Base-by-base conservation (phyloP, 2,888 invertebrate genomes). In the Caenorhabditis sp. region DNA sequence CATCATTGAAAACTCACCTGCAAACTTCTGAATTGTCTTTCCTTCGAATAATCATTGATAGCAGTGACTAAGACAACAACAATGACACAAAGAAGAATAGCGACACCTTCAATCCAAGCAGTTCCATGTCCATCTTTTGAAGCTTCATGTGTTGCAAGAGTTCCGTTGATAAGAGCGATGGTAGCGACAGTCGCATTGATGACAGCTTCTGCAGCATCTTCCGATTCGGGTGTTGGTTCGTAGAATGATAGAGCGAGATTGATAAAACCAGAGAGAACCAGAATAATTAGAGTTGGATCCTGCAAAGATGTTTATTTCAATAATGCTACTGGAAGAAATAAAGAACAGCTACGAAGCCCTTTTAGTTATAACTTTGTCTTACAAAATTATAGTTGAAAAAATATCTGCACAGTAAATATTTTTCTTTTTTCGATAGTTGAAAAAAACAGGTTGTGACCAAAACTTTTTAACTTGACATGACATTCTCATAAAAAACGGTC, bases 61-160 rank as follows among this genome's bases (percentile, higher is more conserved):
- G 90, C 90, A 63, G 90, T 90, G 60, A 90, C 90, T 76, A 90
- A 84, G 38, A 91, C 90, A 69, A 90, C 90, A 67, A 91, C 89
- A 53, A 89, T 82, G 54, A 90, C 90, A 77, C 90, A 90, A 38
- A 89, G 54, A 8, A 90, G 84, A 78, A 90, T 90, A 68, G 90
- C 90, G 67, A 89, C 88, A 31, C 90, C 90, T 82, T 90, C 90
- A 63, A 91, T 90, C 90, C 90, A 90, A 2, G 89, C 90, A 4
- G 90, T 89, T 63, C 89, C 88, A 60, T 88, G 87, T 67, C 89
- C 89, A 14, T 85, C 78, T 31, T 67, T 67, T 59, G 73, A 67
- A 12, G 70, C 69, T 50, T 66, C 67, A 21, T 67, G 70, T 20
- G 71, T 76, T 1, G 73, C 43, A 14, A 1, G 27, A 1, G 65